Percentiles rank a stretch among this genome's conserved stretches.
Conservation (phyloP, 2,888 invertebrate genomes). For the Acleris holmiana region DNA sequence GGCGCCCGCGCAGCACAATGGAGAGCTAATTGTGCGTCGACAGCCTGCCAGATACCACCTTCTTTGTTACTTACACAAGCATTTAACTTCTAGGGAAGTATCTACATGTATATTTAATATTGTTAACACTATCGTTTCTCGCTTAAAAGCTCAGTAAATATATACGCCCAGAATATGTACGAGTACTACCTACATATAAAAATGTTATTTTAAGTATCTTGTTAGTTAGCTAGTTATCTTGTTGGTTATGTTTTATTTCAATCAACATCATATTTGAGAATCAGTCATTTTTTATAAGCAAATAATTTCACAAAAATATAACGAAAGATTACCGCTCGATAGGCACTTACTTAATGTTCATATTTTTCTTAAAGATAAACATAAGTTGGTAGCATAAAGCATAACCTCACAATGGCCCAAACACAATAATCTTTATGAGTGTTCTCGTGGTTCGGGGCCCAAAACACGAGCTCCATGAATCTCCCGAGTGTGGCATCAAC, state of each 20-base stretch:
- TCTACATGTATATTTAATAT: constrained; percentile 1
- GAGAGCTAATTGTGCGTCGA: constrained; percentile 80
- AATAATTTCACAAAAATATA: too few relatives aligned
- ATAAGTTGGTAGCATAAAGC: background rate
- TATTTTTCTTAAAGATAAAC: too few relatives aligned
- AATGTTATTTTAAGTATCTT: too few relatives aligned
- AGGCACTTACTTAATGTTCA: too few relatives aligned
- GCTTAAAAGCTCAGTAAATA: too few relatives aligned
- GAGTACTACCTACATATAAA: too few relatives aligned
- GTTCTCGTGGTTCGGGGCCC: constrained; percentile 7
- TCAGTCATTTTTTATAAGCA: too few relatives aligned
- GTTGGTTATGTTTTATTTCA: too few relatives aligned
- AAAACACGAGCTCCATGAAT: constrained; percentile 53
- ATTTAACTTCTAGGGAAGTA: constrained; percentile 47
- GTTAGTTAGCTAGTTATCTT: too few relatives aligned
- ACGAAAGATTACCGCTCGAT: too few relatives aligned
- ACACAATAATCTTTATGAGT: constrained; percentile 26
- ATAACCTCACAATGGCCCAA: constrained; percentile 17
- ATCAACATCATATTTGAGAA: too few relatives aligned
- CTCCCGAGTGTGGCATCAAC: constrained; percentile 67
- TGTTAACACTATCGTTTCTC: background rate
- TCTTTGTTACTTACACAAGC: constrained; percentile 56
- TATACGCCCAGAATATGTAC: too few relatives aligned
- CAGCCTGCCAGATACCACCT: constrained; percentile 62
- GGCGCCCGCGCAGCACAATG: constrained; percentile 69